Base-by-base conservation (phyloP, 2,888 invertebrate genomes). In the Diloba caeruleocephala region DNA sequence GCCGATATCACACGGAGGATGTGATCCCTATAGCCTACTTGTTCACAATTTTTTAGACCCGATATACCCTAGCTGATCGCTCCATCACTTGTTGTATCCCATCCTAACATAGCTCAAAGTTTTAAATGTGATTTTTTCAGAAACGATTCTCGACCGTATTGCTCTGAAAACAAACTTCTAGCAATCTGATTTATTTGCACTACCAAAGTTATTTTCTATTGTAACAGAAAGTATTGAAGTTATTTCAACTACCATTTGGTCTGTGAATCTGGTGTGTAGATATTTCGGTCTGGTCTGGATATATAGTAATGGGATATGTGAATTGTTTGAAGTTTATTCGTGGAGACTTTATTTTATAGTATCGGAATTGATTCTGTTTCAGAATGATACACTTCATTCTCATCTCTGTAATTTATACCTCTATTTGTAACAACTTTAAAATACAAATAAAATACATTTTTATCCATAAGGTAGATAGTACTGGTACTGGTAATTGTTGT, bases 101-200 rank as follows among this genome's bases (percentile, higher is more conserved):
- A 7, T 5, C 25, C 29, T 36, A 39, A 39, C 37, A 31, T 31
- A n/a, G n/a, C 17, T 10, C 15, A 42, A 50, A 57, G 23, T 57
- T 51, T 57, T 38, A 9, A 38, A 51, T n/a, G 51, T 25, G 28
- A 13, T 42, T 57, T 56, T 42, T 50, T 43, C 10, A 14, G 3
- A 14, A 33, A 19, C 29, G 13, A 13, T 57, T 39, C 43, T 29
- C 37, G 9, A 34, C 33, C 37, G 32, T 57, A 57, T 57, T 57
- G 50, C 57, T 34, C 57, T 39, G 9, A 33, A 15, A 39, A 31
- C 34, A 14, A 32, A 60, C 28, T 54, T 60, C 37, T n/a, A n/a
- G 12, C 17, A 43, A 54, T n/a, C 49, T 54, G 60, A 60, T 60
- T 60, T 60, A 59, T 55, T 58, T 58, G 19, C 31, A 17, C 31